Evolutionary conservation across 2,888 invertebrate species (phyloP), one percentile per base, ranked within the genome.

Genomic region (Meganola albula): DNA sequence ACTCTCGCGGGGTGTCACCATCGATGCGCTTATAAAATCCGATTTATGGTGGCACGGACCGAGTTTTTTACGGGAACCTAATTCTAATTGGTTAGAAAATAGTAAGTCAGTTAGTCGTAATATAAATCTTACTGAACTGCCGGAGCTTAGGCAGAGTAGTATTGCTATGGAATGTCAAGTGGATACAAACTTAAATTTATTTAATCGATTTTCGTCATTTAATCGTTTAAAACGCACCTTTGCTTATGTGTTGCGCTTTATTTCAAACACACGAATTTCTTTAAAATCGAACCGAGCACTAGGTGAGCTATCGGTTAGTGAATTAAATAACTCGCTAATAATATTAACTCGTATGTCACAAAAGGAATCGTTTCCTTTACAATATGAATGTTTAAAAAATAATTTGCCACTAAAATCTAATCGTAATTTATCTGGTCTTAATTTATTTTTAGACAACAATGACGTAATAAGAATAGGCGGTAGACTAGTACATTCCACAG

Each of bases 371-470:
- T 14, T 25, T 5, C 13, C 25, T 3, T 2, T 9, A 2, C 9
- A 13, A n/a, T 25, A 25, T n/a, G 2, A n/a, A 13, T 13, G 14
- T 13, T 14, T 25, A 13, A 25, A 12, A 11, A 11, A 12, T 8
- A 8, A 12, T 12, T 7, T 2, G 11, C 10, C 6, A 18, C 5
- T 29, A 5, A 21, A 21, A 12, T 9, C 10, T 4, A 27, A 20
- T 12, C 28, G 25, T 14, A 29, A 10, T 12, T 27, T 34, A 20
- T 34, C 34, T 6, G 16, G 26, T 14, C 16, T 30, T 24, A 34
- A 34, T 3, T 2, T 34, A 12, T 33, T 33, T 2, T 2, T 23
- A 3, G 33, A 23, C 13, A 10, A 27, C 2, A 6, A 24, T 10
- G 10, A 13, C 6, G 9, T 34, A 7, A 34, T 34, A 6, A 18